These are phyloP conservation scores for Pectinophora gossypiella DNA, from an alignment of 1,140 invertebrate species.

Conservation along the genomic window DNA sequence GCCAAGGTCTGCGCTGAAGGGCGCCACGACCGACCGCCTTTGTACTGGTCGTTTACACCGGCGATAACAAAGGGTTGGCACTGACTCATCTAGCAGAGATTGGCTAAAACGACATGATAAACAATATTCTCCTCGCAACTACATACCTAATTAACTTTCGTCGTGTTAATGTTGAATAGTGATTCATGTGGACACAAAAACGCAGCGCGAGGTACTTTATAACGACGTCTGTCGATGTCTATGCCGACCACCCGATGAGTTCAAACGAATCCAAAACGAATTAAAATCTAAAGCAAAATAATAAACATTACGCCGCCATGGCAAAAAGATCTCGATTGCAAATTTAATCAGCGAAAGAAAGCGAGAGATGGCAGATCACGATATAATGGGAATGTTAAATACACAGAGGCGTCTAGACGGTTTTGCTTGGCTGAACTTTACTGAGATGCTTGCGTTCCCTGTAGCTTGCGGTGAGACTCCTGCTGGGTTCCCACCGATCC, in stretches of 20 bases:
- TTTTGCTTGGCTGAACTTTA: conserved; percentile 48
- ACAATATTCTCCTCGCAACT: conserved; percentile 16
- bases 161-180: not conserved
- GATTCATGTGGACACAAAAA: not conserved
- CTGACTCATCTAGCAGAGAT: conserved; percentile 47
- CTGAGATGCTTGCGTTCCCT: conserved; percentile 32
- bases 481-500: conserved; percentile 56
- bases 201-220: not conserved
- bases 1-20: conserved; percentile 70
- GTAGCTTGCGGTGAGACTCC: conserved; percentile 50
- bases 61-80: conserved; percentile 64
- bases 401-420: conserved; percentile 57
- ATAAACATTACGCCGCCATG: conserved; percentile 31
- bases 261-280: conserved; percentile 29
- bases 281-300: conserved; percentile 24
- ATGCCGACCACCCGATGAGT: conserved; percentile 42
- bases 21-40: conserved; percentile 57
- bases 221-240: conserved; percentile 5
- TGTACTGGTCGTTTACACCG: conserved; percentile 65
- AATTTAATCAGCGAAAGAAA: conserved; percentile 30
- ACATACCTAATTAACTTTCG: conserved; percentile 9
- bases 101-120: conserved; percentile 23
- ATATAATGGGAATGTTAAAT: conserved; percentile 49
- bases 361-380: conserved; percentile 33
- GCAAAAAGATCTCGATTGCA: conserved; percentile 21